phyloP scores from a whole-genome alignment of 2,888 invertebrate species.

The Tetragonisca angustula region DNA sequence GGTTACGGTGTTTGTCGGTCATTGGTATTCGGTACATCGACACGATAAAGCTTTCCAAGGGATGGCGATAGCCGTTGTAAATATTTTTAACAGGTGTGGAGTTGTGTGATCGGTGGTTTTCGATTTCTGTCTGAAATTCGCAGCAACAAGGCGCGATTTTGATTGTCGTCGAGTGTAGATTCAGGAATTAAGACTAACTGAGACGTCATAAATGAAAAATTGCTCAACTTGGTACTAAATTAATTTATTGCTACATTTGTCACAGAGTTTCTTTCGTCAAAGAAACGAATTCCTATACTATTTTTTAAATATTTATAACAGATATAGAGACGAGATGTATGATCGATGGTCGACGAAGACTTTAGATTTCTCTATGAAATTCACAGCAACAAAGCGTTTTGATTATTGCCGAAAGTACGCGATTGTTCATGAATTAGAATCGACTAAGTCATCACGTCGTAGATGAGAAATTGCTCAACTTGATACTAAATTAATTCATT shows the following conservation, averaged over 20 bases:
- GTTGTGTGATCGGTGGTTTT: background rate
- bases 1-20: background rate
- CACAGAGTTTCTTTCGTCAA: background rate
- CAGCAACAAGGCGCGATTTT: no score
- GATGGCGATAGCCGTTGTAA: background rate
- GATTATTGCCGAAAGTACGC: no score
- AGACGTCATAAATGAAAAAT: background rate
- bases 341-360: no score
- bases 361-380: no score
- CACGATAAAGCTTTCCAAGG: background rate
- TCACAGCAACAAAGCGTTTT: no score
- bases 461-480: no score
- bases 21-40: background rate
- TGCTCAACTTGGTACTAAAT: background rate
- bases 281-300: background rate
- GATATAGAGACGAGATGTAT: no score
- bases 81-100: background rate
- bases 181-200: background rate
- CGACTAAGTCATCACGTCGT: no score
- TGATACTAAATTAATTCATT: no score
- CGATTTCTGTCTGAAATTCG: background rate
- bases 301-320: background rate
- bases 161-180: no score
- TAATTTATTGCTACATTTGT: background rate
- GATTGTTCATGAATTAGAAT: no score